Evolutionary conservation across 2,113 vertebrate genomes (phyloP), one percentile per base, ranked within the genome.

Genomic region (Thamnophis sirtalis): DNA sequence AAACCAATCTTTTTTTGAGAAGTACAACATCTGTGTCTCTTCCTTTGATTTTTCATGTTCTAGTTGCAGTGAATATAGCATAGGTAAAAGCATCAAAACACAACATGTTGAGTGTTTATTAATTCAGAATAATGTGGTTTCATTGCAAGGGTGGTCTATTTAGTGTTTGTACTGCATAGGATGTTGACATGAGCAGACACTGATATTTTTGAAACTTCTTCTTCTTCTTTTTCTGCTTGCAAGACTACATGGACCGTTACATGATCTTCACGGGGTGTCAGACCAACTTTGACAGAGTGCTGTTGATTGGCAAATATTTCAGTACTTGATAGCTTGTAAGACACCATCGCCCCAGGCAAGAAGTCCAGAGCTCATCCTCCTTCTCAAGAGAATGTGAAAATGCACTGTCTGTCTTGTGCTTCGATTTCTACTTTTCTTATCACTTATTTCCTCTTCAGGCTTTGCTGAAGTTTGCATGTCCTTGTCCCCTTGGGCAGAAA

Each of bases 241-340:
- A 63, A 56, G 58, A 63, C 5, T 50, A n/a, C 19, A 21, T 84
- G 53, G 54, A 56, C 54, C 48, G 11, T 84, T 56, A 84, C 53
- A 88, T n/a, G 54, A 84, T 85, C 60, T 33, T 48, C 54, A 17
- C 53, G 53, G n/a, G 15, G 48, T 43, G 68, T 63, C 86, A 89
- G 68, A 48, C 73, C 54, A 88, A 60, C 22, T 88, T 51, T 84
- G 80, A 43, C 88, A 89, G 48, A 60, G 13, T 89, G 60, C 48
- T 84, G 51, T 53, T 58, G 73, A 53, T 53, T 88, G 51, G 38
- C 90, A 91, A 63, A 87, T n/a, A 63, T 63, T 89, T 93, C 54
- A 48, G 10, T 89, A 60, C n/a, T 91, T 91, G 48, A 84, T 88
- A 24, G 63, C 86, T 93, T 84, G 53, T 88, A 87, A 92, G 55